These are phyloP conservation scores for Thaumatotibia leucotreta DNA, from an alignment of 1,140 invertebrate genomes.

Conservation along the genomic window DNA sequence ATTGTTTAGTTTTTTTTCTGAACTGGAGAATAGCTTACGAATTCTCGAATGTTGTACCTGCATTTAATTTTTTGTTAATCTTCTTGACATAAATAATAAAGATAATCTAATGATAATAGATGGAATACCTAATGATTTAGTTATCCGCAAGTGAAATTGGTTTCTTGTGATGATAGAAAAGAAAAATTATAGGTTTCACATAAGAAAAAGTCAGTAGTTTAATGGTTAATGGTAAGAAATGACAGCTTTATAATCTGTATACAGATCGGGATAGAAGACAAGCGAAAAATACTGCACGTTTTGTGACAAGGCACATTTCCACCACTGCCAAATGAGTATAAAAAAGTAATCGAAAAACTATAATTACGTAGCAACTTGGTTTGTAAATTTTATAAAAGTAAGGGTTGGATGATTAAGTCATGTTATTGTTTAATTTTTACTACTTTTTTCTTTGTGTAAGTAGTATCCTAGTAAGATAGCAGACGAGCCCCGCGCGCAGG, in stretches of 20 bases:
- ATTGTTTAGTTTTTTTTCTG: slow-evolving; percentile 66
- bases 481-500: slow-evolving; percentile 41
- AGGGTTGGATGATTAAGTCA: slow-evolving; percentile 67
- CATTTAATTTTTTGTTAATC: slow-evolving; percentile 75
- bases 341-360: slow-evolving; percentile 42
- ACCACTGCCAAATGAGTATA: slow-evolving; percentile 72
- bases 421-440: slow-evolving; percentile 71
- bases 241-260: slow-evolving; percentile 69
- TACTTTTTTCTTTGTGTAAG: slow-evolving; percentile 63
- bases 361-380: slow-evolving; percentile 51
- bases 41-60: slow-evolving; percentile 78
- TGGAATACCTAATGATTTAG: slow-evolving; percentile 30
- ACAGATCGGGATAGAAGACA: slow-evolving; percentile 48
- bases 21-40: slow-evolving; percentile 66
- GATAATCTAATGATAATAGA: slow-evolving; percentile 46
- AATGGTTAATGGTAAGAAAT: slow-evolving; percentile 56
- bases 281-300: slow-evolving; percentile 45
- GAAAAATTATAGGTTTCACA: slow-evolving; percentile 48
- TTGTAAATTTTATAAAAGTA: slow-evolving; percentile 66
- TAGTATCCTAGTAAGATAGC: slow-evolving; percentile 63
- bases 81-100: slow-evolving; percentile 71
- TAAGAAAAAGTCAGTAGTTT: slow-evolving; percentile 70
- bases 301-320: slow-evolving; percentile 77
- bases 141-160: slow-evolving; percentile 56
- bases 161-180: slow-evolving; percentile 39